These are phyloP conservation scores for Circaetus cinerascens DNA, from an alignment of 2,113 vertebrate genomes.

Conservation along the genomic window DNA sequence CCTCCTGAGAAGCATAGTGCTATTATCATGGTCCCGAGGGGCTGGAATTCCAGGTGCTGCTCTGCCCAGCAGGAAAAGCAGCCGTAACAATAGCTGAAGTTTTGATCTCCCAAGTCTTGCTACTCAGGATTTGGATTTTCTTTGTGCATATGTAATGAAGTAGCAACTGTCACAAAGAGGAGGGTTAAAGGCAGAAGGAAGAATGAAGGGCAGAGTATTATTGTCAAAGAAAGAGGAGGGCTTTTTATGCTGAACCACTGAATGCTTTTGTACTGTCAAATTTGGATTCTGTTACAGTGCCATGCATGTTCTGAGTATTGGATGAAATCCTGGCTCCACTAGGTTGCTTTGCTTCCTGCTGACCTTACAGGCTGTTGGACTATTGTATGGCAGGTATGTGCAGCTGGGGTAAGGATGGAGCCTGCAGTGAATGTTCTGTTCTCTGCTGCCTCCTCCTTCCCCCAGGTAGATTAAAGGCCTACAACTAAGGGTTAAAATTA, in stretches of 20 bases:
- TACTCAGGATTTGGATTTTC: neutral
- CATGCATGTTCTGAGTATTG: neutral
- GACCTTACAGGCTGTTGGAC: neutral
- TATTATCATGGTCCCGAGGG: fast-evolving
- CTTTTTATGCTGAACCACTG: neutral
- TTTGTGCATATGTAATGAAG: neutral
- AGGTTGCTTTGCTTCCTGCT: neutral
- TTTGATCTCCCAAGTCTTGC: neutral
- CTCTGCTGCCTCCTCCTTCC: neutral
- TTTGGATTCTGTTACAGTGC: neutral
- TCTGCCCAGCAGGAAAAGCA: neutral
- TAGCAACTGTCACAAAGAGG: neutral
- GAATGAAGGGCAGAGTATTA: neutral
- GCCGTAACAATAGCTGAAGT: neutral
- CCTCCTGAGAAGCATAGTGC: neutral
- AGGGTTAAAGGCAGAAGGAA: neutral
- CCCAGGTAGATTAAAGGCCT: neutral
- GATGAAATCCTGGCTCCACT: neutral
- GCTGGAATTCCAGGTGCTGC: neutral
- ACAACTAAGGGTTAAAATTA: neutral
- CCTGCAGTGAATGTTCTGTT: neutral
- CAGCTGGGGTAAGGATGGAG: neutral
- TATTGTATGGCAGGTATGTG: neutral
- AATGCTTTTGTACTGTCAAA: neutral
- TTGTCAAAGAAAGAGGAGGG: neutral